Percentiles rank a stretch among this genome's conserved stretches.
Conservation (phyloP, 2,888 invertebrate genomes). For the Drosophila paucipuncta region DNA sequence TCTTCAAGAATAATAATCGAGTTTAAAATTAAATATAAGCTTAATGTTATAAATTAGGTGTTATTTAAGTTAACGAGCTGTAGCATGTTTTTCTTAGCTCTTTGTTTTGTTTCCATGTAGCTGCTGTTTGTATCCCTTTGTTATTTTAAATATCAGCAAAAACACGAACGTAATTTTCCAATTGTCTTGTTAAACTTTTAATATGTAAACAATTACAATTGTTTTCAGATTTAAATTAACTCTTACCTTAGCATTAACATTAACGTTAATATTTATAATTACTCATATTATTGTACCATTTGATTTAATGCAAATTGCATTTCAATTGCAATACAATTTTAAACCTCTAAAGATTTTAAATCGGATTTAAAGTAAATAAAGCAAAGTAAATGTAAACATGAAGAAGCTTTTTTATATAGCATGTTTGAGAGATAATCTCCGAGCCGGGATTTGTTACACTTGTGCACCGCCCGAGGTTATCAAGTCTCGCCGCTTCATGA, state of each 20-base stretch:
- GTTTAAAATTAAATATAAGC: background rate
- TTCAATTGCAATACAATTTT: conserved; percentile 10
- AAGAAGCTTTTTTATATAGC: conserved; percentile 6
- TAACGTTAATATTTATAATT: background rate
- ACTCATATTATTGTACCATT: background rate
- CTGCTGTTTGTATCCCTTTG: background rate
- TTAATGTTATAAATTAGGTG: background rate
- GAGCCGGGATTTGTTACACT: conserved; percentile 6
- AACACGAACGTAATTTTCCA: background rate
- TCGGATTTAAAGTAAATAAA: background rate
- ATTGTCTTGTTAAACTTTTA: background rate
- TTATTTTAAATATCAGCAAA: background rate
- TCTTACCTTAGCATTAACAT: too few relatives aligned
- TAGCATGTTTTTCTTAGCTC: background rate
- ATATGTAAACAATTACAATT: background rate
- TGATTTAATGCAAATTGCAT: conserved; percentile 13
- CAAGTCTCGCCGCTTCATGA: conserved; percentile 45
- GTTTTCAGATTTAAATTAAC: background rate
- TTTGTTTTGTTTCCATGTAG: background rate
- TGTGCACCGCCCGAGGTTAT: conserved; percentile 25
- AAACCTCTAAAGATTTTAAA: background rate
- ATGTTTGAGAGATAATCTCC: conserved; percentile 11
- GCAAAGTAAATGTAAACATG: background rate
- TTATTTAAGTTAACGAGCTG: background rate
- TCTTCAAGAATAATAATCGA: background rate